A percentile compares a stretch with the other conserved stretches of the same genome.
Conservation (phyloP, 2,888 invertebrate species). For the Philereme vetulata region DNA sequence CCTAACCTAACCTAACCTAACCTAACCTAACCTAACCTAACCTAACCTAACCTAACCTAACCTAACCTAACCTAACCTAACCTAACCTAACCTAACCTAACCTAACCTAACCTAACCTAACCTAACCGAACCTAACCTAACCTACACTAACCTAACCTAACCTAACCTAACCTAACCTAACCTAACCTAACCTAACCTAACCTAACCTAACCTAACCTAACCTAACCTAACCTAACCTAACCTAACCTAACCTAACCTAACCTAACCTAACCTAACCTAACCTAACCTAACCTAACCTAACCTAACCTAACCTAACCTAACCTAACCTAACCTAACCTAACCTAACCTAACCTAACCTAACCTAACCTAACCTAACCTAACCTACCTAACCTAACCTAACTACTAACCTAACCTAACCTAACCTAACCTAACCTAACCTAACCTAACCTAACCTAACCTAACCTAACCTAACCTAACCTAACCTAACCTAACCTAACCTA, state of each 20-base stretch:
- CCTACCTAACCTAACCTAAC: too few species aligned
- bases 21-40: constrained; percentile 36
- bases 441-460: constrained; percentile 31
- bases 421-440: constrained; percentile 35
- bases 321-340: constrained; percentile 32
- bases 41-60: constrained; percentile 35
- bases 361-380: constrained; percentile 34
- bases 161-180: constrained; percentile 30
- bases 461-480: constrained; percentile 33
- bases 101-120: constrained; percentile 31
- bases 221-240: constrained; percentile 34
- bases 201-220: constrained; percentile 33
- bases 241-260: constrained; percentile 33
- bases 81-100: constrained; percentile 36
- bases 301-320: constrained; percentile 35
- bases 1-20: constrained; percentile 41
- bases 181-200: constrained; percentile 30
- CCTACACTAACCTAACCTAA: constrained; percentile 21
- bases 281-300: constrained; percentile 33
- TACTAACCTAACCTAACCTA: constrained; percentile 34
- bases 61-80: constrained; percentile 40
- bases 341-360: constrained; percentile 34
- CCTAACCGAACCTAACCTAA: constrained; percentile 23
- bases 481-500: constrained; percentile 35
- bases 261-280: constrained; percentile 36